Conservation (phyloP, 2,888 invertebrate genomes). For the Limulus polyphemus region DNA sequence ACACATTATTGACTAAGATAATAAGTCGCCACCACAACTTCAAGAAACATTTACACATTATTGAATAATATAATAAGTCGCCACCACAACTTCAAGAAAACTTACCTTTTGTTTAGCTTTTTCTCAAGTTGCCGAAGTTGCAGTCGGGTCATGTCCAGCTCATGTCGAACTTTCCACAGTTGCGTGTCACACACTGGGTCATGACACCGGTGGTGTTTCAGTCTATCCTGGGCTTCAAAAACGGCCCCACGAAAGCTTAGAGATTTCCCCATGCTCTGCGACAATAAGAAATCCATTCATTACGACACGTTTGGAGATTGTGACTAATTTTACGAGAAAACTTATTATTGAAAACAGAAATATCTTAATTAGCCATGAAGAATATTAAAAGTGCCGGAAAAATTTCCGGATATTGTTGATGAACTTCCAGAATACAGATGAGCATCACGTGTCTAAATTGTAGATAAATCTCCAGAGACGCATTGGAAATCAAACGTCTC, state of each 20-base stretch:
- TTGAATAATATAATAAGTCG: too few relatives aligned
- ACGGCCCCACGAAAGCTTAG: slow-evolving; percentile 40
- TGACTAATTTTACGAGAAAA: background rate
- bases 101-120: background rate
- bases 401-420: too few relatives aligned
- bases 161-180: slow-evolving; percentile 81
- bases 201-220: slow-evolving; percentile 44
- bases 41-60: too few relatives aligned
- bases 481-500: too few relatives aligned
- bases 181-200: slow-evolving; percentile 68
- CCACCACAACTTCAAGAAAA: too few relatives aligned
- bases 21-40: too few relatives aligned
- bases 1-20: too few relatives aligned
- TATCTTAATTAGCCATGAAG: background rate
- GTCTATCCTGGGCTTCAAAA: slow-evolving; percentile 35
- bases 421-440: too few relatives aligned
- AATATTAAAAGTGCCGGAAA: too few relatives aligned
- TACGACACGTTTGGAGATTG: background rate
- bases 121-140: slow-evolving; percentile 67
- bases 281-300: background rate
- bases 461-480: too few relatives aligned
- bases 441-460: too few relatives aligned
- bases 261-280: slow-evolving; percentile 29
- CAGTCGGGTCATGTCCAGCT: slow-evolving; percentile 71
- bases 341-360: too few relatives aligned